Base-by-base conservation (phyloP, 2,113 vertebrate species). In the Xenopus borealis region DNA sequence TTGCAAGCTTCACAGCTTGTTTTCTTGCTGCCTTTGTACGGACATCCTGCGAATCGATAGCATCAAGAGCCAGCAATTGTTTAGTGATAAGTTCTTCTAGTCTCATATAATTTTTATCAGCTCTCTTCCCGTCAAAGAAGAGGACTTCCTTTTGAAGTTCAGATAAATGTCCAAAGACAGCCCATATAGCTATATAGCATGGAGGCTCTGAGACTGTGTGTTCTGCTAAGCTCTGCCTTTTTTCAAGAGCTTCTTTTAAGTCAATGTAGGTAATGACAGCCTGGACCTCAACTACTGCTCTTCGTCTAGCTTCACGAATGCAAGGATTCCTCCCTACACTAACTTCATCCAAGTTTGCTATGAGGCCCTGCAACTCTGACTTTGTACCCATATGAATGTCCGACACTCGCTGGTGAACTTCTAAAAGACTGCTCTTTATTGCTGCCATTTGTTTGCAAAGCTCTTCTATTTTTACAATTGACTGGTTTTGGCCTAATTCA, bases 61-160 rank as follows among this genome's bases (percentile, higher is more conserved):
- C 97, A 55, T 99, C 97, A 62, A 98, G 95, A 2, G 92, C 83
- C 65, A 99, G 89, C 74, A 99, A 92, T 71, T 98, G 97, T 73
- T 97, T 98, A 20, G 97, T 99, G 78, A 99, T 93, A 61, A 97
- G 90, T 87, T 99, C 97, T 82, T 99, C 97, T 83, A 99, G 81
- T 2, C 94, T 83, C 86, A 94, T 94, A 85, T 98, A 99, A 87
- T 93, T 98, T 90, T 96, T 98, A 85, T 99, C 97, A 0, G 84
- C 87, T 79, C 96, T 89, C 72, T 94, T 97, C 10, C 97, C 97
- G 12, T 94, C 95, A 53, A 98, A 98, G 0, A 93, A 91, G 72
- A 98, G 88, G 3, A 95, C 97, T 71, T 96, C 93, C 1, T 88
- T 92, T 83, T 96, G 96, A 82, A 98, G 95, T 79, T 96, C 92